These are phyloP conservation scores for Pristionchus maxplancki DNA, from an alignment of 2,888 invertebrate genomes.

Conservation along the genomic window DNA sequence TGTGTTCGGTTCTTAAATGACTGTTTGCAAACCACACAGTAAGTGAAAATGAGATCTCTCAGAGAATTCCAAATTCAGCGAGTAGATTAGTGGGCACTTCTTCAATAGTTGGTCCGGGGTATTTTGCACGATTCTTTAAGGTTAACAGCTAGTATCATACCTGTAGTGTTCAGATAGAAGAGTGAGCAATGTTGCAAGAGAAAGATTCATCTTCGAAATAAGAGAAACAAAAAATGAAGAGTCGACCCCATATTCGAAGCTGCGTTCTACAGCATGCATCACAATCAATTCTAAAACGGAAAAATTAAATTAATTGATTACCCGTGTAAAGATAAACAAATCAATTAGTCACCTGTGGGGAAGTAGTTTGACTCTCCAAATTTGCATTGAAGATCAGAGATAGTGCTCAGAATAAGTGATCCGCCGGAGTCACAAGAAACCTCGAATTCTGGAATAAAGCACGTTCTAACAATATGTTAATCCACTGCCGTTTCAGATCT, in stretches of 20 bases:
- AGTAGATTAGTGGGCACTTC: no score
- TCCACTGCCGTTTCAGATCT: no score
- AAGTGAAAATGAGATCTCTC: no score
- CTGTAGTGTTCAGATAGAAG: conserved; percentile 64
- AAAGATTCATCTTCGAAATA: conserved; percentile 59
- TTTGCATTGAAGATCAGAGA: conserved; percentile 57
- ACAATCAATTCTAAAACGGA: conserved; percentile 58
- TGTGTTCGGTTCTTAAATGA: no score
- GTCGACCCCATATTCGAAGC: conserved; percentile 52
- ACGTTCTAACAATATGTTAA: no score
- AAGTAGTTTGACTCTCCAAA: conserved; percentile 64
- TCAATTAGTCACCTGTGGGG: conserved; percentile 55
- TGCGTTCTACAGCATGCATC: conserved; percentile 61
- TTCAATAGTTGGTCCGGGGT: no score
- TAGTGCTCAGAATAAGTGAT: conserved; percentile 53
- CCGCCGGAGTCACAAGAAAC: conserved; percentile 47
- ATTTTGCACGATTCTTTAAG: no score
- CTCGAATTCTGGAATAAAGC: conserved; percentile 50
- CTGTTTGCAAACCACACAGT: no score
- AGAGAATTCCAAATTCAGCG: no score
- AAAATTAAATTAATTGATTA: background rate
- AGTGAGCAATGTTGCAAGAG: conserved; percentile 59
- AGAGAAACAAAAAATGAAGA: conserved; percentile 57
- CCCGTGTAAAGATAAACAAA: no score
- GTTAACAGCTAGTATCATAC: conserved; percentile 51